A percentile compares a stretch with the other conserved stretches of the same genome.
These are phyloP conservation scores for Lacanobia wlatinum DNA, from an alignment of 2,888 invertebrate species.

Conservation along the genomic window DNA sequence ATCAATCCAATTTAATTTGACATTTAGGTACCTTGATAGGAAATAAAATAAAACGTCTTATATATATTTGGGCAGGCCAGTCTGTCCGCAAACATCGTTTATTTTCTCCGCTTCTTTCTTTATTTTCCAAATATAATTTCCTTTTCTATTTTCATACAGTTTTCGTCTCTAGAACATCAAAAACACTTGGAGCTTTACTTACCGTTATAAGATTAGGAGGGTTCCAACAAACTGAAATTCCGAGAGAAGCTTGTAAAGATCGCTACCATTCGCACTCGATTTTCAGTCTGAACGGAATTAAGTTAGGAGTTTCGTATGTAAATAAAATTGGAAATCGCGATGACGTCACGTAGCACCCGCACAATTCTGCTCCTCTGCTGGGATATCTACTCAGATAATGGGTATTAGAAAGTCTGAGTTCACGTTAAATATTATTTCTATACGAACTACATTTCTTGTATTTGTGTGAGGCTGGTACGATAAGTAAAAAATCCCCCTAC, in stretches of 20 bases:
- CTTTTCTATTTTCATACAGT: constrained; percentile 42
- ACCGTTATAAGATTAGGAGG: constrained; percentile 47
- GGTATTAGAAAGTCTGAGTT: constrained; percentile 30
- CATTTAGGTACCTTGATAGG: constrained; percentile 7
- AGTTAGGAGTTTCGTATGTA: constrained; percentile 62
- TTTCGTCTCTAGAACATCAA: constrained; percentile 33
- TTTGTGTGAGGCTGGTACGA: constrained; percentile 8
- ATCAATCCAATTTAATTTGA: constrained; percentile 15
- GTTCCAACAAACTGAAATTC: constrained; percentile 53
- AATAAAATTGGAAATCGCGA: constrained; percentile 59
- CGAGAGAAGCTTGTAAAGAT: constrained; percentile 50
- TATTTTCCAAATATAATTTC: constrained; percentile 35
- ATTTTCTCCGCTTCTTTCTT: constrained; percentile 20
- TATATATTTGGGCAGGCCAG: constrained; percentile 18
- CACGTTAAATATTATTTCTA: constrained; percentile 40
- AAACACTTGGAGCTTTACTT: constrained; percentile 49
- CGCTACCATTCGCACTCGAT: constrained; percentile 57
- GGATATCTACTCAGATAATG: constrained; percentile 34
- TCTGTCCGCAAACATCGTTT: constrained; percentile 29
- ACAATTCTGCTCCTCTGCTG: constrained; percentile 35
- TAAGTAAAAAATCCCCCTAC: constrained; percentile 35
- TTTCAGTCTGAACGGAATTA: constrained; percentile 58
- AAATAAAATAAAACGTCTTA: constrained; percentile 19
- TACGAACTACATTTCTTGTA: constrained; percentile 34
- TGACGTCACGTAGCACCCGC: constrained; percentile 57